Evolutionary conservation across 2,797 vertebrate genomes (phyloP).

Genomic region (Semaprochilodus insignis): DNA sequence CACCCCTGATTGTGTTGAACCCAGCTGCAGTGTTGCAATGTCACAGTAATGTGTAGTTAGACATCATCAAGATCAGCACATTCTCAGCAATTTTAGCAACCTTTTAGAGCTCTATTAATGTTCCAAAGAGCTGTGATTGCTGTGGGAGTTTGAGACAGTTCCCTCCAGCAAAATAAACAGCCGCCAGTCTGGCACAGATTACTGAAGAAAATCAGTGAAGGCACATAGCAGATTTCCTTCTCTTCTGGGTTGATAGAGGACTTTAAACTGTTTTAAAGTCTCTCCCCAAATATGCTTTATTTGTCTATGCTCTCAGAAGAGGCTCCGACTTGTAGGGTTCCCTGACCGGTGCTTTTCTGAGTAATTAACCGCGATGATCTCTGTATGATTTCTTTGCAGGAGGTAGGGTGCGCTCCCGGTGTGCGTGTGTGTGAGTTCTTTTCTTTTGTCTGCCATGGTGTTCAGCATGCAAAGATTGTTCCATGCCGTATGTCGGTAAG

Average conservation of each 20-base stretch:
- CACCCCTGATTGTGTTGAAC: neutral
- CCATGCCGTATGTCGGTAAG: constrained; percentile 61
- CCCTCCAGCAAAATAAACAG: constrained; percentile 31
- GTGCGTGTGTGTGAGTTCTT: constrained; percentile 15
- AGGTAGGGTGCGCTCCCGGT: constrained; percentile 31
- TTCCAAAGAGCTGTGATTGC: constrained; percentile 39
- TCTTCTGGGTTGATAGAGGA: neutral
- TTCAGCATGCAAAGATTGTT: constrained; percentile 48
- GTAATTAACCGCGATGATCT: constrained; percentile 22
- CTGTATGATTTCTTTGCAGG: constrained; percentile 49
- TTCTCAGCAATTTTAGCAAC: constrained; percentile 26
- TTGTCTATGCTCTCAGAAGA: neutral
- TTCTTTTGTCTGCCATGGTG: constrained; percentile 28
- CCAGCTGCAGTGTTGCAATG: neutral
- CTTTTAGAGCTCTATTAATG: constrained; percentile 19
- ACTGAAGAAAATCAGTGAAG: neutral
- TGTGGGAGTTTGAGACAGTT: constrained; percentile 31
- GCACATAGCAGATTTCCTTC: neutral
- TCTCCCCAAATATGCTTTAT: neutral
- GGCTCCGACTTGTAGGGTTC: neutral
- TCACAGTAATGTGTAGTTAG: neutral
- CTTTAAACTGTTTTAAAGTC: neutral
- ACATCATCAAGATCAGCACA: constrained; percentile 1
- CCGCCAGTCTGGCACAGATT: constrained; percentile 29
- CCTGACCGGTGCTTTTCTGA: constrained; percentile 16